Conservation (phyloP, 2,888 invertebrate genomes). For the Druceiella hillmani region DNA sequence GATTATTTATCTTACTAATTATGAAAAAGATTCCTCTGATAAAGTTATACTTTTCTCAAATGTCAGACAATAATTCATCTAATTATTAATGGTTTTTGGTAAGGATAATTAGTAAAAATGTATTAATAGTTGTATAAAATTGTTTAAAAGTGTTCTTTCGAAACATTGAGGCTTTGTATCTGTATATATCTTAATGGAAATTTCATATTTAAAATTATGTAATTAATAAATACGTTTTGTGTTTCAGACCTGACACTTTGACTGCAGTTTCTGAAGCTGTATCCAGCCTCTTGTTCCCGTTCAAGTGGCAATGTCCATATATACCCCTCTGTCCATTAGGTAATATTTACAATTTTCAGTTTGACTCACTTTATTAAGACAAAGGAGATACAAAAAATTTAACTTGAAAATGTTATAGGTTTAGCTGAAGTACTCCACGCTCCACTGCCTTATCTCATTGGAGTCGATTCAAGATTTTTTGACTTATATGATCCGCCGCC, state of each 20-base stretch:
- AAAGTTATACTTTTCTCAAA: no score
- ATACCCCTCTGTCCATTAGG: slow-evolving; percentile 97
- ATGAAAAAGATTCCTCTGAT: no score
- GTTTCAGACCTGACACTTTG: slow-evolving; percentile 81
- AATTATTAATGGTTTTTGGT: no score
- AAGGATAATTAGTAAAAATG: no score
- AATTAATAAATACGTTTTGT: slow-evolving; percentile 11
- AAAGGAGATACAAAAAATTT: slow-evolving; percentile 4
- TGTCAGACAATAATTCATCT: no score
- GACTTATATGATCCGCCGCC: slow-evolving; percentile 94
- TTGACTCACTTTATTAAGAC: background rate
- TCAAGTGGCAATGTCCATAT: slow-evolving; percentile 99
- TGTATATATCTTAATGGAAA: no score
- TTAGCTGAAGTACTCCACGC: slow-evolving; percentile 95
- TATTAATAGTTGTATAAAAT: no score
- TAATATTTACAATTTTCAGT: slow-evolving; percentile 29
- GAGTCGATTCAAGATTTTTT: slow-evolving; percentile 95
- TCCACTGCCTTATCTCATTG: slow-evolving; percentile 94
- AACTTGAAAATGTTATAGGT: slow-evolving; percentile 43
- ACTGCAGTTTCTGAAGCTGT: slow-evolving; percentile 98
- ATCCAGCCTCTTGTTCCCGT: slow-evolving; percentile 92
- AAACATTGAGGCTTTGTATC: no score
- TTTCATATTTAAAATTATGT: no score
- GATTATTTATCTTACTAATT: no score
- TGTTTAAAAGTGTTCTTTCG: no score